Evolutionary conservation across 1,140 invertebrate genomes (phyloP), one percentile per base, ranked within the genome.

Genomic region (Panagrolaimus sp.): DNA sequence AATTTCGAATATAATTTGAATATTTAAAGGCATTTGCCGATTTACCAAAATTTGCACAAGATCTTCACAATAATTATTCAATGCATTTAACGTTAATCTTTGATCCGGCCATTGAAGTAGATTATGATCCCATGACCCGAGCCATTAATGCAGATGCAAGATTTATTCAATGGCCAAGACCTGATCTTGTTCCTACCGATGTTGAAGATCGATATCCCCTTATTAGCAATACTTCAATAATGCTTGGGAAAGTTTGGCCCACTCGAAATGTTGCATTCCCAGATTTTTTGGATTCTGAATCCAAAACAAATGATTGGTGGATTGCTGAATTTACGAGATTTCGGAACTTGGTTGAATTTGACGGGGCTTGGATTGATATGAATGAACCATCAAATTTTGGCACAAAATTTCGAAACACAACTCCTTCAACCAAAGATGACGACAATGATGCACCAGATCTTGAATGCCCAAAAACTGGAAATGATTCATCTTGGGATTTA

Each of bases 231-330:
- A 74, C 75, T 6, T 65, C 28, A 1, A 55, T 73, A 6, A 77
- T 76, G 71, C 46, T 75, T 26, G 73, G 72, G 1, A 45, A 81
- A 74, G 80, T 84, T 1, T 84, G 83, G 83, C 83, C 83, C 43
- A 78, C 78, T 10, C 26, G 58, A 0, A 71, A 78, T 10, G 80
- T 77, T 0, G 81, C 71, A 43, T 79, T 80, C 48, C 83, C 83
- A 6, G 83, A 84, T 65, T 84, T 81, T 67, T 78, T 78, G 12
- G 74, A 84, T 46, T 10, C 65, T 1, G 45, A 73, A 21, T 17
- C 62, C 26, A 26, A 63, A 0, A 70, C 75, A n/a, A 43, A 68
- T 9, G 43, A 68, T n/a, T 74, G 73, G 73, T 74, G 73, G 73
- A 47, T 62, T 8, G 32, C 38, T 38, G 69, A 72, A 47, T 32